These are phyloP conservation scores for Archegozetes longisetosus DNA, from an alignment of 1,140 invertebrate genomes.

Conservation along the genomic window DNA sequence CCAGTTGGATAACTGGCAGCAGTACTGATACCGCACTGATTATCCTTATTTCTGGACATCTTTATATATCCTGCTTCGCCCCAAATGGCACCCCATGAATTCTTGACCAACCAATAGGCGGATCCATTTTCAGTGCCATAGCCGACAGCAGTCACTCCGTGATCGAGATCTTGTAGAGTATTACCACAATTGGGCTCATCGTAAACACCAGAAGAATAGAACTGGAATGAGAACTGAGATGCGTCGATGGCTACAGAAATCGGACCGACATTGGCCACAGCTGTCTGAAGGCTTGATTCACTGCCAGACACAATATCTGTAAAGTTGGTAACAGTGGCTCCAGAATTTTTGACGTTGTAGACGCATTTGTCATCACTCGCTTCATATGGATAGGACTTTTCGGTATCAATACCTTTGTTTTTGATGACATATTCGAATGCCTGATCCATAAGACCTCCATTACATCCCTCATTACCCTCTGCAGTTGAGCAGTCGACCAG, in stretches of 20 bases:
- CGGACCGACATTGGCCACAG: constrained; percentile 39
- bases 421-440: constrained; percentile 39
- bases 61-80: constrained; percentile 32
- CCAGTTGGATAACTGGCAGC: constrained; percentile 50
- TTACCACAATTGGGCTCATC: constrained; percentile 18
- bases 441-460: constrained; percentile 83
- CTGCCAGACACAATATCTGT: constrained; percentile 12
- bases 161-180: constrained; percentile 17
- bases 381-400: constrained; percentile 31
- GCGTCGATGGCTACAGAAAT: constrained; percentile 40
- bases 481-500: constrained; percentile 36
- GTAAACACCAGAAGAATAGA: constrained; percentile 36
- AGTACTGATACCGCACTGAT: constrained; percentile 73
- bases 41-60: constrained; percentile 30
- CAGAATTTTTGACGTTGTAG: constrained; percentile 45
- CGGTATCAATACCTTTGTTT: constrained; percentile 34
- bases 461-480: constrained; percentile 86
- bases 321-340: constrained; percentile 17
- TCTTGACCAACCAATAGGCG: constrained; percentile 77
- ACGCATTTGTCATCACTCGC: constrained; percentile 33
- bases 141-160: constrained; percentile 24
- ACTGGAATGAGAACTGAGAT: constrained; percentile 40
- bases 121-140: constrained; percentile 31
- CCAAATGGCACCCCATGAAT: constrained; percentile 57
- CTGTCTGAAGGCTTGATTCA: constrained; percentile 31